Base-by-base conservation (phyloP, 2,888 invertebrate species). In the Hesperia comma region DNA sequence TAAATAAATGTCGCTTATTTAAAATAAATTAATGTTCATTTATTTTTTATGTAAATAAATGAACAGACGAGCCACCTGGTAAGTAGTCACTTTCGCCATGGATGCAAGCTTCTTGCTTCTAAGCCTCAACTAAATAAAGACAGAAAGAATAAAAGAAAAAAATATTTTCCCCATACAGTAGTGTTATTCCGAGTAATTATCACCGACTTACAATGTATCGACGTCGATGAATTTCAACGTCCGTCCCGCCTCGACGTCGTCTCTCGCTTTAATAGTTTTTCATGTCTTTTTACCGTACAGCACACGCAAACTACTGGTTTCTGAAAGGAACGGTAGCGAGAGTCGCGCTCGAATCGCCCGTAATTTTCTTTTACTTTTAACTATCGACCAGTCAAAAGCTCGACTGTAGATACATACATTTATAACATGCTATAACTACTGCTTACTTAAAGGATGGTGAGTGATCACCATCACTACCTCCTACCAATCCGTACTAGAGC, bases 301-400 rank as follows among this genome's bases (percentile, higher is more conserved):
- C 54, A 37, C 66, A 60, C 66, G 66, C 66, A 66, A 60, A 60
- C 40, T 60, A 58, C 64, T 33, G 58, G 64, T 66, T 54, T 54
- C 33, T 54, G 46, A 17, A 54, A 60, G 53, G 54, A 15, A 46
- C 54, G 54, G 66, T 60, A 60, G 66, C 60, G 15, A 10, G 19
- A n/a, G 32, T 54, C 53, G 51, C 51, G 33, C 37, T 51, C 37
- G 6, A 53, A 51, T 10, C 26, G 14, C 26, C 32, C 7, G 32
- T 15, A 14, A n/a, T 53, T 53, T 53, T n/a, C 32, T 32, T 53
- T n/a, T 53, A 32, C 2, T 32, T 32, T 53, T 32, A 53, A 32
- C 26, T 32, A 53, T 53, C 53, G 32, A 53, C 21, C 53, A n/a
- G 32, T 53, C n/a, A 5, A 32, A 19, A 17, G 43, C 43, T 19